Evolutionary conservation across 2,113 vertebrate species (phyloP).

Genomic region (Actinemys pallida): DNA sequence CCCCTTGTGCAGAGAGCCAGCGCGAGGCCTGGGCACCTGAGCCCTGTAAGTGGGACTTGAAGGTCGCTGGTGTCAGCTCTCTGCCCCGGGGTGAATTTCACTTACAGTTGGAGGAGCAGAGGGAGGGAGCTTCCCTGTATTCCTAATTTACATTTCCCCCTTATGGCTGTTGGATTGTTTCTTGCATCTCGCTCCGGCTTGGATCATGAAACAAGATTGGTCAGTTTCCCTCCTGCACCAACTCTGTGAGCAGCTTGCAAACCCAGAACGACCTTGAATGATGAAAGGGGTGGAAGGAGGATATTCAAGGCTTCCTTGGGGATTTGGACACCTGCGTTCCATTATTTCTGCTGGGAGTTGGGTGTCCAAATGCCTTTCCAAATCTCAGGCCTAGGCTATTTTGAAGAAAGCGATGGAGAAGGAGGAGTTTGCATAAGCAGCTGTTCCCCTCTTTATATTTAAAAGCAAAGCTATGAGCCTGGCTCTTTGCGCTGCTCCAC

Average conservation of each 20-base stretch:
- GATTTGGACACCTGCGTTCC: neutral
- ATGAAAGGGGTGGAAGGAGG: accelerated
- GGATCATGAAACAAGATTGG: neutral
- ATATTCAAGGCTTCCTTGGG: accelerated
- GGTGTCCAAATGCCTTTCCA: neutral
- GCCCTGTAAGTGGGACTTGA: neutral
- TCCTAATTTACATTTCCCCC: neutral
- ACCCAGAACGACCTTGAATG: neutral
- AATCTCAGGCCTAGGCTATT: neutral
- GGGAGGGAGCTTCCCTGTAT: too few relatives aligned
- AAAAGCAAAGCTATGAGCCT: neutral
- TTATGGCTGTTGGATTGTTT: neutral
- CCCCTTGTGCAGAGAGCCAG: neutral
- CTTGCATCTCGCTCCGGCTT: neutral
- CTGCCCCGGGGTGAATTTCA: neutral
- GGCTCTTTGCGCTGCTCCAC: neutral
- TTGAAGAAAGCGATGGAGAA: accelerated
- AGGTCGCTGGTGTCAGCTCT: neutral
- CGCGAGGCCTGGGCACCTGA: neutral
- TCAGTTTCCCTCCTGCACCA: accelerated
- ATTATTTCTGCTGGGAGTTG: neutral
- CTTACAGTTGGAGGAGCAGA: neutral
- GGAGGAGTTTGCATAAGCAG: neutral
- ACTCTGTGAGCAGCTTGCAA: accelerated
- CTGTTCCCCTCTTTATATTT: neutral